A percentile compares a stretch with the other conserved stretches of the same genome.
These are phyloP conservation scores for Macrotrachela quadricornifera DNA, from an alignment of 1,140 invertebrate genomes.

Conservation along the genomic window DNA sequence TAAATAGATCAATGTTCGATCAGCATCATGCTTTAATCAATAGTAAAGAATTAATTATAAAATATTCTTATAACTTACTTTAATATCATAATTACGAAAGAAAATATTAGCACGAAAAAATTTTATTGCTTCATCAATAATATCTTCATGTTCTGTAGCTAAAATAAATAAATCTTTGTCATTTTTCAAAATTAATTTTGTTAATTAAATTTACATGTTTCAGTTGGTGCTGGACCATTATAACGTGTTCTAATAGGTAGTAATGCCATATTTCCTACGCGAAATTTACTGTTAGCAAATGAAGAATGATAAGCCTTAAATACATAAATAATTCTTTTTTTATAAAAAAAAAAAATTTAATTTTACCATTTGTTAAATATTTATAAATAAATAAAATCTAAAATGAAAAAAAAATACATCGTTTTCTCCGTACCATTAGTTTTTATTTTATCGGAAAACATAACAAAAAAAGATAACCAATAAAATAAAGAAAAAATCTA, in stretches of 20 bases:
- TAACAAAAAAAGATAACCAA: no score
- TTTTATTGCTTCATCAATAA: slow-evolving; percentile 87
- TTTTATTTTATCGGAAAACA: no score
- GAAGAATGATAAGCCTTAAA: slow-evolving; percentile 8
- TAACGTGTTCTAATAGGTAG: slow-evolving; percentile 5
- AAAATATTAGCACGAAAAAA: slow-evolving; percentile 99
- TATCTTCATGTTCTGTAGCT: slow-evolving; percentile 48
- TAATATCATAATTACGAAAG: slow-evolving; percentile 93
- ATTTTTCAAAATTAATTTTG: neutral
- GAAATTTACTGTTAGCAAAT: neutral
- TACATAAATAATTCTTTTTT: no score
- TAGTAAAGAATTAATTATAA: no score
- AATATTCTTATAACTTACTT: slow-evolving; percentile 24
- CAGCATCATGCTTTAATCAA: slow-evolving; percentile 46
- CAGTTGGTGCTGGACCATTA: slow-evolving; percentile 5
- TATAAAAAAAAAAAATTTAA: no score
- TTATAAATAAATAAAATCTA: no score
- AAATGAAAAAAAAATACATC: no score
- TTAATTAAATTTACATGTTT: neutral
- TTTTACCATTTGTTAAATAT: no score
- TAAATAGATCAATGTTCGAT: slow-evolving; percentile 85
- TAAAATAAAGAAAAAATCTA: no score
- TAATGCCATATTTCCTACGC: slow-evolving; percentile 6
- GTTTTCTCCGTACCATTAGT: no score
- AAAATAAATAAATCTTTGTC: slow-evolving; percentile 11